Percentiles rank a stretch among this genome's conserved stretches.
Evolutionary conservation across 1,140 invertebrate species (phyloP).

Genomic region (Drosophila bifasciata): DNA sequence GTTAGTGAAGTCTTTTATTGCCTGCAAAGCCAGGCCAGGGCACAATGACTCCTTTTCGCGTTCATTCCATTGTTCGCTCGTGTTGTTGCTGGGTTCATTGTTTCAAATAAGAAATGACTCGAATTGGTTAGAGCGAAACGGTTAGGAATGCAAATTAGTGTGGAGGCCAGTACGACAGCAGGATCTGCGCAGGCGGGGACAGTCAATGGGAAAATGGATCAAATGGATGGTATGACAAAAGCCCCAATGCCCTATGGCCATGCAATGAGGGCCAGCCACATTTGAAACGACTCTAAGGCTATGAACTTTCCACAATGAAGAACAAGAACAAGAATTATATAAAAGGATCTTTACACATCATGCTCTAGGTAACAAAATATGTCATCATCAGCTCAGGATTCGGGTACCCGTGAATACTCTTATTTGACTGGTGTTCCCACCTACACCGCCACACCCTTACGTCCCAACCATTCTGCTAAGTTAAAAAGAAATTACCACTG

Average conservation of each 20-base stretch:
- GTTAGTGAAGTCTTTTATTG: constrained; percentile 65
- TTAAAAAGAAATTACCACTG: constrained; percentile 62
- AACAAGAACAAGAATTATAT: background rate
- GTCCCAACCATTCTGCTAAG: constrained; percentile 19
- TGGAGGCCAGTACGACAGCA: constrained; percentile 38
- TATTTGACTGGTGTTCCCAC: background rate
- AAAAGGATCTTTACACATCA: too few species aligned
- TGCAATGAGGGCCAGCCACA: background rate
- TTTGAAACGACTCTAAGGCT: constrained; percentile 5
- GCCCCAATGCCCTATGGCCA: constrained; percentile 56
- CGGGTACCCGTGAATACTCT: background rate
- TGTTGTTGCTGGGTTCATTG: constrained; percentile 73
- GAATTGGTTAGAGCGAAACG: constrained; percentile 78
- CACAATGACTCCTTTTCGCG: constrained; percentile 63
- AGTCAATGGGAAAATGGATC: constrained; percentile 18
- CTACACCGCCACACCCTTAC: constrained; percentile 7
- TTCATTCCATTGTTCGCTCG: constrained; percentile 50
- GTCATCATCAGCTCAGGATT: too few species aligned
- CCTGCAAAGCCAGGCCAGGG: constrained; percentile 48
- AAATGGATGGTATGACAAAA: constrained; percentile 50
- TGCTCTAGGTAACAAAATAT: too few species aligned
- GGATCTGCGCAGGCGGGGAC: constrained; percentile 19
- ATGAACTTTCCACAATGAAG: constrained; percentile 10
- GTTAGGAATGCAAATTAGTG: constrained; percentile 81
- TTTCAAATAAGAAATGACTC: constrained; percentile 81